Conservation (phyloP, 2,113 vertebrate species). For the Procavia capensis region DNA sequence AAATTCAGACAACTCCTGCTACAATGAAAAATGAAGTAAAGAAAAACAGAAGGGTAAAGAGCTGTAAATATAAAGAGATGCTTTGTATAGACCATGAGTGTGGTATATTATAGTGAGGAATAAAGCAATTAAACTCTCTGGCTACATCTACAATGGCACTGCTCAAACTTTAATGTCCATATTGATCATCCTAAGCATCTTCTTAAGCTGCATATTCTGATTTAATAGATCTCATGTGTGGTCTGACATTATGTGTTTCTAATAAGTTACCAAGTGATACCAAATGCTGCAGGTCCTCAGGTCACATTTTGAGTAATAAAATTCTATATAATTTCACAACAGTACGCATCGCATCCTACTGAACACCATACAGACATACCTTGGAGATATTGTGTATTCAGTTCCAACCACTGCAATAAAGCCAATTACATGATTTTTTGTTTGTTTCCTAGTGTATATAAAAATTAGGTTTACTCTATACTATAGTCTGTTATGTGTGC, state of each 20-base stretch:
- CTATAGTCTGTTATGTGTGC: too few species aligned
- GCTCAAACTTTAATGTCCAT: neutral
- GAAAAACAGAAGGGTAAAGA: neutral
- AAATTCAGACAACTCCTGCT: neutral
- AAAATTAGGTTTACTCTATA: too few species aligned
- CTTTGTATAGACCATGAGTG: neutral
- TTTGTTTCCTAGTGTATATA: too few species aligned
- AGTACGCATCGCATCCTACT: neutral
- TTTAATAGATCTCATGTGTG: neutral
- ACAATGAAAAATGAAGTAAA: neutral
- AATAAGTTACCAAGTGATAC: neutral
- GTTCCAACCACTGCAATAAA: too few species aligned
- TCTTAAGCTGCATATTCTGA: neutral
- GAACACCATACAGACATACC: too few species aligned
- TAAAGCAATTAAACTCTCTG: neutral
- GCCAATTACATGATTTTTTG: too few species aligned
- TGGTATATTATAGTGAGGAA: neutral
- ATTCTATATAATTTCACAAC: neutral
- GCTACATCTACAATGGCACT: too few species aligned
- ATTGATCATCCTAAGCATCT: neutral
- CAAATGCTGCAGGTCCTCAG: neutral
- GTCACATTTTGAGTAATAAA: neutral
- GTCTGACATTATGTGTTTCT: neutral
- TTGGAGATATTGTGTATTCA: too few species aligned
- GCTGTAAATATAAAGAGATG: neutral